phyloP scores from a whole-genome alignment of 2,888 invertebrate species.

The Calephelis perditalis region DNA sequence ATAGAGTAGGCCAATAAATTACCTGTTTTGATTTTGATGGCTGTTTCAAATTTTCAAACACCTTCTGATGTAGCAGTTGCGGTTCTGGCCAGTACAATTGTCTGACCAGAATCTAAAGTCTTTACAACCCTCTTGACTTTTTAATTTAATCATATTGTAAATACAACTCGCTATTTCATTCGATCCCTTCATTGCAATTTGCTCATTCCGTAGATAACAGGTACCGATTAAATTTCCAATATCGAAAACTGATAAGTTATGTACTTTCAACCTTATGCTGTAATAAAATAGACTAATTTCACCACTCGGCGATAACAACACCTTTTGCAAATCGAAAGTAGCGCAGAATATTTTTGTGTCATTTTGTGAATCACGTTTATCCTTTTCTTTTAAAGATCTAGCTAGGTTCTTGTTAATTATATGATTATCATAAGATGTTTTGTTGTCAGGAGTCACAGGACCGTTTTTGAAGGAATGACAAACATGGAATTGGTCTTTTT shows the following conservation, averaged over 20 bases:
- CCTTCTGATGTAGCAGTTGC: too few relatives aligned
- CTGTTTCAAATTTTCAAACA: too few relatives aligned
- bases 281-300: too few relatives aligned
- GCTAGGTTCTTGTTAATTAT: background rate
- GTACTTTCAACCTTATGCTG: conserved; percentile 5
- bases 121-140: conserved; percentile 1
- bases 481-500: background rate
- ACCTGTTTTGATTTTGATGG: too few relatives aligned
- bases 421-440: background rate
- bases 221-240: background rate
- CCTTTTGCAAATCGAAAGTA: too few relatives aligned
- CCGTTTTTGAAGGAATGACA: background rate
- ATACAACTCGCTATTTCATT: conserved; percentile 1
- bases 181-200: background rate
- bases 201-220: background rate
- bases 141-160: background rate
- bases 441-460: background rate
- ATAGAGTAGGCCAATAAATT: too few relatives aligned
- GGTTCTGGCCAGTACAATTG: too few relatives aligned
- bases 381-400: background rate
- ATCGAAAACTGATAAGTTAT: background rate
- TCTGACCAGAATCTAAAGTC: background rate
- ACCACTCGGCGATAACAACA: too few relatives aligned
- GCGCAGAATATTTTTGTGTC: background rate
- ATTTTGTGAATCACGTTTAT: conserved; percentile 2